A percentile compares a stretch with the other conserved stretches of the same genome.
Evolutionary conservation across 2,888 invertebrate species (phyloP).

Genomic region (Ectobius pallidus): DNA sequence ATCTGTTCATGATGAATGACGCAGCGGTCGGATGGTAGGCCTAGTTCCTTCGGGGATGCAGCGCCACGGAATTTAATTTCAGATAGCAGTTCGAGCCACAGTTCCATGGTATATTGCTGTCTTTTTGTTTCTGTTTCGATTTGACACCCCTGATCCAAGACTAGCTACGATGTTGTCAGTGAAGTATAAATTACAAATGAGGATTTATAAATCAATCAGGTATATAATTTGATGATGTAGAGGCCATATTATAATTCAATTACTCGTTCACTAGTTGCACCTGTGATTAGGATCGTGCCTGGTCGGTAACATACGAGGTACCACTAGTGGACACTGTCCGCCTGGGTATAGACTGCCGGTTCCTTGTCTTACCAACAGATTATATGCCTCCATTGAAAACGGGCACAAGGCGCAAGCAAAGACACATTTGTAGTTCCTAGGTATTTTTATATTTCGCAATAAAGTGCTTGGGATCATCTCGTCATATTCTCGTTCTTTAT

Average conservation of each 20-base stretch:
- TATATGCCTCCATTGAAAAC: background rate
- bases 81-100: too few relatives aligned
- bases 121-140: too few relatives aligned
- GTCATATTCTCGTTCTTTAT: too few relatives aligned
- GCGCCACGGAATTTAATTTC: too few relatives aligned
- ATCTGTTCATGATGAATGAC: too few relatives aligned
- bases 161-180: background rate
- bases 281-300: constrained; percentile 15
- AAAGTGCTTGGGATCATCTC: too few relatives aligned
- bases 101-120: too few relatives aligned
- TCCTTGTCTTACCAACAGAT: background rate
- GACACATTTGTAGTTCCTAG: too few relatives aligned
- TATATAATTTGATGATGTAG: constrained; percentile 23
- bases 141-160: background rate
- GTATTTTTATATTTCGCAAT: too few relatives aligned
- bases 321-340: background rate
- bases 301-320: background rate
- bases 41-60: too few relatives aligned
- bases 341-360: background rate
- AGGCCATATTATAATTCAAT: constrained; percentile 22
- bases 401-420: background rate
- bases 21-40: too few relatives aligned
- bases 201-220: constrained; percentile 24
- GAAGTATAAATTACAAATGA: constrained; percentile 27
- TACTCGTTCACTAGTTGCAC: background rate